phyloP scores from a whole-genome alignment of 1,140 invertebrate genomes.

The Cherax destructor region DNA sequence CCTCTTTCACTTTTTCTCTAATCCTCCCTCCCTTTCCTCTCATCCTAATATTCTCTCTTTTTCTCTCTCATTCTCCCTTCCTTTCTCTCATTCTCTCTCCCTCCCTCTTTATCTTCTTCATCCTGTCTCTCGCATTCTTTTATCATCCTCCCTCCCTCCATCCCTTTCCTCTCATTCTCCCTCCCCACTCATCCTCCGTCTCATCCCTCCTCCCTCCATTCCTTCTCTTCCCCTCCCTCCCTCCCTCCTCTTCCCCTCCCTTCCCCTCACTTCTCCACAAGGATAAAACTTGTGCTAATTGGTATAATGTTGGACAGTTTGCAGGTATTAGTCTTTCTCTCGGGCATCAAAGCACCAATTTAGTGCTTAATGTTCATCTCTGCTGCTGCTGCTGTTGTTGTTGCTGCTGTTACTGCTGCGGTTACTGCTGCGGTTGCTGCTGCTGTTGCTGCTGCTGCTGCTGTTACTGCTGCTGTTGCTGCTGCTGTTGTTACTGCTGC shows the following conservation, averaged over 20 bases:
- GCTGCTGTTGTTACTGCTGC: too few relatives aligned
- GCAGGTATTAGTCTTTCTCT: slow-evolving; percentile 16
- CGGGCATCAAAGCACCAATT: slow-evolving; percentile 26
- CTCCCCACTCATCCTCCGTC: too few relatives aligned
- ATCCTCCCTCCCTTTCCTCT: background rate
- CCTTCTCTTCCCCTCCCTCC: background rate
- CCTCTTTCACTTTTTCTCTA: background rate
- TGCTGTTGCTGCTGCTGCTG: too few relatives aligned
- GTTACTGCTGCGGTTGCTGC: too few relatives aligned
- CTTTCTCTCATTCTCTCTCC: slow-evolving; percentile 1
- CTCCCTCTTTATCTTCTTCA: background rate
- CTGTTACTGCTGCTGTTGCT: too few relatives aligned
- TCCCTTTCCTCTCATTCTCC: background rate
- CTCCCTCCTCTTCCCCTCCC: background rate
- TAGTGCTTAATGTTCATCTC: background rate
- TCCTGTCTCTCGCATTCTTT: background rate
- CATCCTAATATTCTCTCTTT: background rate
- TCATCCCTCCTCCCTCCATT: background rate
- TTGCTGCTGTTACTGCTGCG: too few relatives aligned
- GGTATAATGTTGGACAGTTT: slow-evolving; percentile 42
- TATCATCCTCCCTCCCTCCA: background rate
- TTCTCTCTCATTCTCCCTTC: background rate
- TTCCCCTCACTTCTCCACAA: background rate
- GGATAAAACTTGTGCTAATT: slow-evolving; percentile 35
- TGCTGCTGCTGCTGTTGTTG: too few relatives aligned